Conservation (phyloP, 2,797 vertebrate genomes). For the Enteromius mattozi region DNA sequence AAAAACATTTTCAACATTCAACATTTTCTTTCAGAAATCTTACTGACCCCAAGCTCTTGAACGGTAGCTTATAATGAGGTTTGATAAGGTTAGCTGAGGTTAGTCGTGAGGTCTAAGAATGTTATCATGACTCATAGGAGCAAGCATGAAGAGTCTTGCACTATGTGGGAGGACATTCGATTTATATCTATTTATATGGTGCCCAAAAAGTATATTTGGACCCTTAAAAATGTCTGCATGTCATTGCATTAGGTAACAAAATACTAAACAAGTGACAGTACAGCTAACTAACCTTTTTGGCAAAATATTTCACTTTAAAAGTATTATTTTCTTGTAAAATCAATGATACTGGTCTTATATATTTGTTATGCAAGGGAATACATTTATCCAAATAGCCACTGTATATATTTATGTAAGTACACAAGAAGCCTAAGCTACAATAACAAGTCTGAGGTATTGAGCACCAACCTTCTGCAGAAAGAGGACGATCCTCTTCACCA, state of each 20-base stretch:
- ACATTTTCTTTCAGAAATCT: background rate
- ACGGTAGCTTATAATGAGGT: background rate
- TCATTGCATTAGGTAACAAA: background rate
- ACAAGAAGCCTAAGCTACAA: background rate
- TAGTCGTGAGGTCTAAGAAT: background rate
- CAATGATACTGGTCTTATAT: background rate
- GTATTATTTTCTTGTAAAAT: background rate
- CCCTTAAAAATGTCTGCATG: background rate
- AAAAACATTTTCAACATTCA: background rate
- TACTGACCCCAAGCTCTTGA: background rate
- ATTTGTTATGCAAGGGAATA: background rate
- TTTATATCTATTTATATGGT: background rate
- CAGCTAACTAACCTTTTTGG: background rate
- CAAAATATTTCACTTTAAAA: background rate
- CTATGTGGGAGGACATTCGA: background rate
- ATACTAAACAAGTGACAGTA: background rate
- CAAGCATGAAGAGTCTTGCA: background rate
- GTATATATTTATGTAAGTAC: background rate
- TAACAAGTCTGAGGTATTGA: background rate
- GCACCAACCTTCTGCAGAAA: conserved; percentile 94
- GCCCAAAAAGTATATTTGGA: background rate
- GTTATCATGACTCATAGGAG: background rate
- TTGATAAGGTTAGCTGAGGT: background rate
- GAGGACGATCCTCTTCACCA: conserved; percentile 93
- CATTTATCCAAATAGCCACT: background rate